Evolutionary conservation across 2,888 invertebrate genomes (phyloP).

Genomic region (Leucophora obtusa): DNA sequence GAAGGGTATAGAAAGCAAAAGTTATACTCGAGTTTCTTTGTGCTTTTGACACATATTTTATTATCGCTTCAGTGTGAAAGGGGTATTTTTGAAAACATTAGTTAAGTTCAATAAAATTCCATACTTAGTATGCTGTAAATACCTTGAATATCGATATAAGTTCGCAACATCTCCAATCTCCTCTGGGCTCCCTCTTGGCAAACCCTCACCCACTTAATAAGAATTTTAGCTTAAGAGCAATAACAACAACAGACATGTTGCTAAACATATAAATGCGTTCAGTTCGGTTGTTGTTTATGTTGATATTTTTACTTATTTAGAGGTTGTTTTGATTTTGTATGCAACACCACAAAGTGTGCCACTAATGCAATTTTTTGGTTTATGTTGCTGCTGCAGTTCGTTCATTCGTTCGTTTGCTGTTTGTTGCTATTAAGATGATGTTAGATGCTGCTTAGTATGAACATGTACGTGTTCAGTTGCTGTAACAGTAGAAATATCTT

Average conservation of each 20-base stretch:
- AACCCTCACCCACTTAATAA: neutral
- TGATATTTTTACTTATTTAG: neutral
- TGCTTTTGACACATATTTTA: too few species aligned
- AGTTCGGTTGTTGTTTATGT: neutral
- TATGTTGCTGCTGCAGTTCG: slow-evolving; percentile 32
- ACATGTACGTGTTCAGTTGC: slow-evolving; percentile 45
- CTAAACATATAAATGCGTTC: slow-evolving; percentile 21
- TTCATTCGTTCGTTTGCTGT: slow-evolving; percentile 6
- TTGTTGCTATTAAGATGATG: slow-evolving; percentile 11
- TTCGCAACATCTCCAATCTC: neutral
- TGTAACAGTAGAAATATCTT: slow-evolving; percentile 51
- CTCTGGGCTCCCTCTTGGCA: neutral
- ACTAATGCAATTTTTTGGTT: slow-evolving; percentile 60
- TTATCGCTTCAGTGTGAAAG: neutral
- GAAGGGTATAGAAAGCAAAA: too few species aligned
- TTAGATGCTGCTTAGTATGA: slow-evolving; percentile 43
- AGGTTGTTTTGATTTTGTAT: slow-evolving; percentile 47
- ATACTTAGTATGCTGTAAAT: slow-evolving; percentile 5
- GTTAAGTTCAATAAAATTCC: neutral
- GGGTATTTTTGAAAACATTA: neutral
- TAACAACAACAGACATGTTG: neutral
- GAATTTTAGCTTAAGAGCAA: neutral
- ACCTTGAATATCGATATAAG: neutral
- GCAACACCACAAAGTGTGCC: slow-evolving; percentile 61
- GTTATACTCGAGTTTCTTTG: too few species aligned